These are phyloP conservation scores for Nomada fabriciana DNA, from an alignment of 2,888 invertebrate species.

Conservation along the genomic window DNA sequence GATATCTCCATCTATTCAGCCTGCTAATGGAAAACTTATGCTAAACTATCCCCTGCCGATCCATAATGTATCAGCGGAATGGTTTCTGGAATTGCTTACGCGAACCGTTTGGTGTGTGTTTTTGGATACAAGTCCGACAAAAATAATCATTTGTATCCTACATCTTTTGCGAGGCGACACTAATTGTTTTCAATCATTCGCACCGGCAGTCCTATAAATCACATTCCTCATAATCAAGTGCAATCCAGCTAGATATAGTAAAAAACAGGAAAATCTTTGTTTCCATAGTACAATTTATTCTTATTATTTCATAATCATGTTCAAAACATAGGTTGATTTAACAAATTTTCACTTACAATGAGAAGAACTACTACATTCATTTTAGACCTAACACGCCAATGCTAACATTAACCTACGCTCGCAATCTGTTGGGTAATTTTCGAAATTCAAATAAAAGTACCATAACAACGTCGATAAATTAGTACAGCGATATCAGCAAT, in stretches of 20 bases:
- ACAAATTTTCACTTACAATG: too few species aligned
- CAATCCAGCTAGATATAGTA: not conserved
- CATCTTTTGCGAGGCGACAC: constrained; percentile 7
- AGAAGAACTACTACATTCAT: not conserved
- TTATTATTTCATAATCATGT: too few species aligned
- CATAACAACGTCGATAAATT: not conserved
- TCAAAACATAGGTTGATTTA: too few species aligned
- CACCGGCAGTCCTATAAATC: not conserved
- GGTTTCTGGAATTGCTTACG: constrained; percentile 53
- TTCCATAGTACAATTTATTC: too few species aligned
- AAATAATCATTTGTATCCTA: constrained; percentile 48
- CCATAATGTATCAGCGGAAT: constrained; percentile 76
- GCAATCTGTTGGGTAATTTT: not conserved
- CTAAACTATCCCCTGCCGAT: constrained; percentile 67
- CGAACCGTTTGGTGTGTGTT: constrained; percentile 55
- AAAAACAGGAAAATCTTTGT: not conserved
- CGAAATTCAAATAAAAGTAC: constrained; percentile 9
- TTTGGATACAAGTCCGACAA: constrained; percentile 40
- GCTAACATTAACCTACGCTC: too few species aligned
- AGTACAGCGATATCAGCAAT: not conserved
- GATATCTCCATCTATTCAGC: constrained; percentile 76
- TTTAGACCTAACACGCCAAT: too few species aligned
- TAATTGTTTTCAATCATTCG: not conserved
- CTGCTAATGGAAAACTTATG: constrained; percentile 81
- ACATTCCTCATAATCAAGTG: not conserved